These are phyloP conservation scores for Ectemnius lituratus DNA, from an alignment of 2,888 invertebrate genomes.

Conservation along the genomic window DNA sequence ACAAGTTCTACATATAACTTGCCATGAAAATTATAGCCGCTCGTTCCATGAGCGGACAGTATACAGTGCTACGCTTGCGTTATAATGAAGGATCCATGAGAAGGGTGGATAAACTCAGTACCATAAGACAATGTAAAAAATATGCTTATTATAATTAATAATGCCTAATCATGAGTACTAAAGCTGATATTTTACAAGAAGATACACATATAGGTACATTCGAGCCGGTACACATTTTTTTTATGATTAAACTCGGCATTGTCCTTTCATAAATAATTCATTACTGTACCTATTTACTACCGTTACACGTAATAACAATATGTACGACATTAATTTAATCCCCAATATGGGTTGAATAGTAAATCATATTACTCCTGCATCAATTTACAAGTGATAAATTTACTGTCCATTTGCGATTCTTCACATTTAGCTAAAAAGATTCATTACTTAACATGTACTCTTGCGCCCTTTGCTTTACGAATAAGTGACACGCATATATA, in stretches of 20 bases:
- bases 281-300: conserved; percentile 59
- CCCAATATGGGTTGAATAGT: conserved; percentile 67
- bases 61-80: conserved; percentile 9
- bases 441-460: conserved; percentile 48
- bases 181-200: conserved; percentile 76
- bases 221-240: conserved; percentile 63
- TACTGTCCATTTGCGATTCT: conserved; percentile 38
- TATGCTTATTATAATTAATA: conserved; percentile 76
- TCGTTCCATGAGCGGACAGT: conserved; percentile 26
- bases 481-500: conserved; percentile 51
- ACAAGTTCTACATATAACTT: conserved; percentile 8
- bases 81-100: conserved; percentile 36
- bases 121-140: conserved; percentile 75
- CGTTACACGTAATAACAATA: conserved; percentile 62
- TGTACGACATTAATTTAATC: conserved; percentile 53
- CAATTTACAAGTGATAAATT: conserved; percentile 56
- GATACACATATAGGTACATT: conserved; percentile 71
- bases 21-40: conserved; percentile 32
- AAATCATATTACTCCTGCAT: conserved; percentile 54
- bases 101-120: conserved; percentile 67
- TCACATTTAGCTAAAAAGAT: conserved; percentile 49
- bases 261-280: conserved; percentile 60
- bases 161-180: conserved; percentile 72
- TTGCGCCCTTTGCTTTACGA: conserved; percentile 41
- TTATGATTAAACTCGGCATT: conserved; percentile 60